Conservation (phyloP, 2,797 vertebrate species). For the Danio choprae region DNA sequence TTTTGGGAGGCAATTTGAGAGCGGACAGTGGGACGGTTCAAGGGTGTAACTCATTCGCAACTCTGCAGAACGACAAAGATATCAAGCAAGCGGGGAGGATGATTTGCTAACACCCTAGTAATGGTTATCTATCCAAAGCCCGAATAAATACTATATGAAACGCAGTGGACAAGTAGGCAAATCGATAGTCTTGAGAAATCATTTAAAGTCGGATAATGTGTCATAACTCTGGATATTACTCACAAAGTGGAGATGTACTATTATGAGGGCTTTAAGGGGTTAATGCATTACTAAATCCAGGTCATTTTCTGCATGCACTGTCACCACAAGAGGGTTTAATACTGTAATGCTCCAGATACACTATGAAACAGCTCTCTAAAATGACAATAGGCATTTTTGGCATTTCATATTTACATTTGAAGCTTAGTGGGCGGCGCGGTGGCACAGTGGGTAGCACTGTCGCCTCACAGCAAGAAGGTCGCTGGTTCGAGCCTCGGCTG, state of each 20-base stretch:
- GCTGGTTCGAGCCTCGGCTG: too few relatives aligned
- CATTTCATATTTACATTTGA: too few relatives aligned
- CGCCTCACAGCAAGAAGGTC: too few relatives aligned
- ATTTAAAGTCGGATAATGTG: constrained; percentile 36
- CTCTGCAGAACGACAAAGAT: constrained; percentile 66
- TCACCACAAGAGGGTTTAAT: constrained; percentile 30
- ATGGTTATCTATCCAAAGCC: not conserved
- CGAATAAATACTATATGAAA: constrained; percentile 35
- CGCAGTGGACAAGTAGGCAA: constrained; percentile 34
- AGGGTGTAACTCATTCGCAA: constrained; percentile 70
- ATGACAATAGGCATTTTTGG: constrained; percentile 32
- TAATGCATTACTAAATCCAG: constrained; percentile 46
- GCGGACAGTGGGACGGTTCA: constrained; percentile 65
- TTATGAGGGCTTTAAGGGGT: constrained; percentile 39
- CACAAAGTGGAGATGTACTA: constrained; percentile 33
- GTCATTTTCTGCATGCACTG: constrained; percentile 11
- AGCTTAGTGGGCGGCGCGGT: too few relatives aligned
- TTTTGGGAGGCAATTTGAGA: constrained; percentile 68
- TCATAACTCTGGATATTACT: constrained; percentile 21
- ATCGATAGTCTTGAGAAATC: constrained; percentile 35
- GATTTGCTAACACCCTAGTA: constrained; percentile 21
- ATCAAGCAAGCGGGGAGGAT: not conserved
- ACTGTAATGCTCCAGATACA: constrained; percentile 45
- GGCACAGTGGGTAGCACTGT: too few relatives aligned
- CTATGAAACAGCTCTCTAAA: constrained; percentile 62